phyloP scores from a whole-genome alignment of 2,888 invertebrate species.

The Steinernema scapterisci region DNA sequence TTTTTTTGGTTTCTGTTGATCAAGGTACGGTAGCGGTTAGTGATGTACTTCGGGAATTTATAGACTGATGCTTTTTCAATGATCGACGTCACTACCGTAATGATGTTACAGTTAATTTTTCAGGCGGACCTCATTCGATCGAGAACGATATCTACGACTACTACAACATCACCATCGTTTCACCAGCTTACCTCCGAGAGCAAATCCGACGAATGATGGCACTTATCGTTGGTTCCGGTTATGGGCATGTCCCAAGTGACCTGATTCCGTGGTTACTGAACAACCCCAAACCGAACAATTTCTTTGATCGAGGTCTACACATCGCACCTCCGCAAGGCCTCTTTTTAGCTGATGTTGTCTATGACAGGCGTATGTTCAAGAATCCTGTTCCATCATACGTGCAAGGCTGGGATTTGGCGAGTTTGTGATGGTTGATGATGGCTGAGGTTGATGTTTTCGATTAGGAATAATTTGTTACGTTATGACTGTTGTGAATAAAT shows the following conservation, averaged over 20 bases:
- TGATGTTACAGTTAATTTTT: neutral
- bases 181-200: constrained; percentile 55
- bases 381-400: constrained; percentile 51
- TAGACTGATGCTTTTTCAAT: too few species aligned
- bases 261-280: constrained; percentile 50
- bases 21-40: too few species aligned
- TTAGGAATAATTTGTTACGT: neutral
- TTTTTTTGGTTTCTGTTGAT: constrained; percentile 24
- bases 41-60: too few species aligned
- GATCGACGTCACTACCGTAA: neutral
- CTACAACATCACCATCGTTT: constrained; percentile 55
- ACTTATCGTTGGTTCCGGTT: constrained; percentile 50
- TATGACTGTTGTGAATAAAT: neutral
- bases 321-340: constrained; percentile 55
- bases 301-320: constrained; percentile 46
- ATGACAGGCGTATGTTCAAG: constrained; percentile 49
- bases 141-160: constrained; percentile 56
- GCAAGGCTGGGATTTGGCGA: constrained; percentile 50
- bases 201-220: constrained; percentile 62
- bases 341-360: constrained; percentile 57
- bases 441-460: too few species aligned
- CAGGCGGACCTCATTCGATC: constrained; percentile 47
- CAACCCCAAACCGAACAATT: constrained; percentile 52
- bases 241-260: constrained; percentile 40
- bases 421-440: too few species aligned